phyloP scores from a whole-genome alignment of 1,140 invertebrate genomes.

The Sitobion miscanthi region DNA sequence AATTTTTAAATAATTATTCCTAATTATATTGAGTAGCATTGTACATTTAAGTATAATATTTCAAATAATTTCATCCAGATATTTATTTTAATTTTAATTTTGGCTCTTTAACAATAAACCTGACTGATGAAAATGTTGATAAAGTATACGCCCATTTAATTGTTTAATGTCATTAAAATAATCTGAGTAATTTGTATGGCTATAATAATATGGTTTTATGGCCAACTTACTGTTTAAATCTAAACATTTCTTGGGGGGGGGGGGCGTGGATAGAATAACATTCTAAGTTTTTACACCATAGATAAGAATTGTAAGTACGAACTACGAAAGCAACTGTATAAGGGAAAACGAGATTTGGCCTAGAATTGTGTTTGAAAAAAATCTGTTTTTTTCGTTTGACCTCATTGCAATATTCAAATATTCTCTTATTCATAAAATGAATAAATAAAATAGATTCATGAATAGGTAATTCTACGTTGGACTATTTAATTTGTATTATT shows the following conservation, averaged over 20 bases:
- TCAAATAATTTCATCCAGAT: not conserved
- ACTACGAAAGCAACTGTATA: not conserved
- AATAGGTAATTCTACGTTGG: not conserved
- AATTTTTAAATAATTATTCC: not conserved
- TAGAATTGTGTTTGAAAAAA: not conserved
- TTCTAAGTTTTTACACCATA: not conserved
- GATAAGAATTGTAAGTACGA: not conserved
- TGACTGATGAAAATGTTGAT: not conserved
- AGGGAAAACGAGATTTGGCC: not conserved
- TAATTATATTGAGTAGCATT: not conserved
- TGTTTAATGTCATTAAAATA: slow-evolving; percentile 6
- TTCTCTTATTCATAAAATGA: not conserved
- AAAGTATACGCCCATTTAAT: slow-evolving; percentile 15
- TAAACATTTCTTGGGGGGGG: not conserved
- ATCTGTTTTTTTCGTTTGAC: not conserved
- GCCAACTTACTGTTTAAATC: slow-evolving; percentile 18
- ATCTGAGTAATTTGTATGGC: not conserved
- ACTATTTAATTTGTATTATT: not conserved
- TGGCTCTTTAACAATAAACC: not conserved
- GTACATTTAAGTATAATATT: not conserved
- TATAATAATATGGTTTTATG: not conserved
- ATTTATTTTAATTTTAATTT: not conserved
- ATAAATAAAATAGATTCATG: not conserved
- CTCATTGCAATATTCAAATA: not conserved
- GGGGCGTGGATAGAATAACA: not conserved